These are phyloP conservation scores for Lucilia cuprina DNA, from an alignment of 1,140 invertebrate species.

Conservation along the genomic window DNA sequence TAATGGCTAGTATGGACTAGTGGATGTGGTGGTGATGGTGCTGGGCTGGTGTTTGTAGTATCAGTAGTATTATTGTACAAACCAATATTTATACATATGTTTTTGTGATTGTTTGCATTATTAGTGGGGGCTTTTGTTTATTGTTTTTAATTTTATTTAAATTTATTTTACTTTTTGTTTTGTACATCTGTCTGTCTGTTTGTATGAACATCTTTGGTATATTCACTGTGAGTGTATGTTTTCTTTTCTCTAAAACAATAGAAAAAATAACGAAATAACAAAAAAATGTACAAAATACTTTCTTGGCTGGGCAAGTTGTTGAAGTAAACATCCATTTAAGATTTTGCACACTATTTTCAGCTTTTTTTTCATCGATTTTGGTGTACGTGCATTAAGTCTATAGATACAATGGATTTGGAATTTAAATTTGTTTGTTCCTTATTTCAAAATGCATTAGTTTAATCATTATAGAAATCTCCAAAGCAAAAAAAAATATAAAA, in stretches of 20 bases:
- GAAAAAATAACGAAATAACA: neutral
- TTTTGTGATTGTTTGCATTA: neutral
- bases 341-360: neutral
- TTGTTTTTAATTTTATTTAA: constrained; percentile 14
- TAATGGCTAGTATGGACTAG: neutral
- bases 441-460: neutral
- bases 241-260: neutral
- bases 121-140: neutral
- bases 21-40: neutral
- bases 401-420: neutral
- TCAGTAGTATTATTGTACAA: neutral
- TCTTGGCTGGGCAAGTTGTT: neutral
- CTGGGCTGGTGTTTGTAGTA: neutral
- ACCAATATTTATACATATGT: neutral
- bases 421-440: neutral
- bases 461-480: neutral
- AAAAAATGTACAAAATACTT: neutral
- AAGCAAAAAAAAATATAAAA: neutral
- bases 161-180: neutral
- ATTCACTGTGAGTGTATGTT: neutral
- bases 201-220: neutral
- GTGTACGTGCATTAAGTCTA: constrained; percentile 5
- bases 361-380: neutral
- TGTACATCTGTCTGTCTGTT: too few relatives aligned
- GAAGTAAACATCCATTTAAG: constrained; percentile 1